Base-by-base conservation (phyloP, 2,797 vertebrate genomes). In the Sebastes oblongus region DNA sequence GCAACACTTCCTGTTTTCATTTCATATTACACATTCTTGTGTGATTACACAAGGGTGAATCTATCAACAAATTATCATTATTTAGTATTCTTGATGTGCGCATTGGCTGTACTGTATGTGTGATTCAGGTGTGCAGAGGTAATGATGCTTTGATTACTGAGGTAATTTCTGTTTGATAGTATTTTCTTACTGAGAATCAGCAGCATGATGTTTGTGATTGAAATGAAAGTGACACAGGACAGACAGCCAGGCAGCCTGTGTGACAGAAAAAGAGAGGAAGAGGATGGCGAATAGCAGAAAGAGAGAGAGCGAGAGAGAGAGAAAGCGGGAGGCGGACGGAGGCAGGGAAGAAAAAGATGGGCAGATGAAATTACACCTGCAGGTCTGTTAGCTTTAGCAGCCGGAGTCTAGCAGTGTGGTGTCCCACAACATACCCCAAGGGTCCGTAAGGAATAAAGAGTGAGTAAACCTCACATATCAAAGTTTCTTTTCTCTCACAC, bases 381-480 rank as follows among this genome's bases (percentile, higher is more conserved):
- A 84, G 88, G 86, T 93, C 84, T 93, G 91, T 94, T 93, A 92
- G 92, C 90, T 92, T 91, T 92, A 83, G 85, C 76, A 82, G 86
- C 83, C 75, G 18, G 71, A 81, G 79, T 86, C 85, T 73, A 79
- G 88, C 87, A 78, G 75, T 61, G 86, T 85, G 86, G 82, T 81
- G 86, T 92, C 90, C 91, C 88, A 85, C 85, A 91, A 89, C 88
- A 90, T 80, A 88, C 80, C 92, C 90, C 93, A 77, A 78, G 89
- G 90, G 90, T 86, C 84, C 83, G 24, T 60, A 72, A 88, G 92
- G 93, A 94, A 93, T 93, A 89, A 90, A 89, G 89, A 91, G 89
- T 90, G 88, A 93, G 92, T 91, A 92, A 91, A 92, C 91, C 92
- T 92, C 89, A 92, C 89, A 92, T 93, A 93, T 94, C 93, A 93